Evolutionary conservation across 2,113 vertebrate genomes (phyloP), one percentile per base, ranked within the genome.

Genomic region (Phylloscopus trochilus): DNA sequence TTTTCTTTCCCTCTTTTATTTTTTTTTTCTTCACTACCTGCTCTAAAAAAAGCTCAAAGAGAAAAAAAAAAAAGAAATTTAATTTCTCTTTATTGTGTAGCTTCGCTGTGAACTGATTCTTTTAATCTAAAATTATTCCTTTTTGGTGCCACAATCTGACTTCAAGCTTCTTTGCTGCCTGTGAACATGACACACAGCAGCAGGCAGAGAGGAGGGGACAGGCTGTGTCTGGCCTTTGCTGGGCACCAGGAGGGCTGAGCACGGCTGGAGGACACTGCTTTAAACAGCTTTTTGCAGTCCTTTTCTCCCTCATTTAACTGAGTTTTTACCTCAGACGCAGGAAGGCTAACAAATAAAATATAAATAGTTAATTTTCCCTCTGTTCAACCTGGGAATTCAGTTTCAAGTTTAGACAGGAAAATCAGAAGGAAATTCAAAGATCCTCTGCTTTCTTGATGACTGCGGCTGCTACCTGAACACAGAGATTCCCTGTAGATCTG

Each of bases 401-500:
- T 92, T 95, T 91, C 93, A 55, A 75, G 89, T 93, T 90, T 76
- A 78, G 93, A 43, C 82, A 82, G 87, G 90, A 92, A 95, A 97
- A 95, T 96, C 93, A 95, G 95, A 96, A 94, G 93, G 77, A 96
- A 97, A 97, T 95, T 96, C 95, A 96, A 97, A 97, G 94, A 91
- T 91, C 12, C 62, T 85, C 89, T 37, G 51, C 89, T 82, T 96
- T 95, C 96, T 95, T 95, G 95, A 95, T 95, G 93, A 95, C 87
- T 92, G 85, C 93, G 78, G 93, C 94, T 58, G 75, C 89, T 90
- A 91, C 85, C 90, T 89, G 82, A 95, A 62, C 87, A 92, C 84
- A 96, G 94, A 92, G 77, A 87, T 95, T 97, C 94, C 94, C 96
- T 93, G 91, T 97, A 93, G 96, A 94, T 96, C 88, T 33, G 22